These are phyloP conservation scores for Epinephelus lanceolatus DNA, from an alignment of 2,113 vertebrate genomes.

Conservation along the genomic window DNA sequence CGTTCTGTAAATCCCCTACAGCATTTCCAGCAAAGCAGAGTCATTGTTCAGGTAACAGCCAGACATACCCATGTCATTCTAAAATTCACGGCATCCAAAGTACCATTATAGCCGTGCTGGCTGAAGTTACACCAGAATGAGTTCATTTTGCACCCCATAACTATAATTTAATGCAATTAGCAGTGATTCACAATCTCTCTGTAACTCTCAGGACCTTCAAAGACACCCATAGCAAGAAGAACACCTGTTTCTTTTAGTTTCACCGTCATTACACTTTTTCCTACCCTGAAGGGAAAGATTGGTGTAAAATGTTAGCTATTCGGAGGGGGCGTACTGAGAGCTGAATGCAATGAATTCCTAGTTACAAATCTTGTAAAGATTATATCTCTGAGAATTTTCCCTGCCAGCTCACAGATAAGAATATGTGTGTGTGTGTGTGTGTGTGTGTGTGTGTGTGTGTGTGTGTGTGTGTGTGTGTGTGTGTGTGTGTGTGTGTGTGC, in stretches of 20 bases:
- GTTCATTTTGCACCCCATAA: constrained; percentile 56
- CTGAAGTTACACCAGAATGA: constrained; percentile 39
- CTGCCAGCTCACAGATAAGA: constrained; percentile 31
- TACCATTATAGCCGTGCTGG: neutral
- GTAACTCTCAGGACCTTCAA: constrained; percentile 62
- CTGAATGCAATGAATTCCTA: constrained; percentile 73
- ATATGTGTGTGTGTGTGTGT: constrained; percentile 12
- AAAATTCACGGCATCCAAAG: constrained; percentile 35
- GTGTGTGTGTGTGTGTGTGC: neutral
- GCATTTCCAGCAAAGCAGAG: constrained; percentile 53
- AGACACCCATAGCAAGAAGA: constrained; percentile 51
- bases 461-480: constrained; percentile 9
- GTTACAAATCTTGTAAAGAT: constrained; percentile 74
- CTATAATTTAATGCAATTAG: constrained; percentile 76
- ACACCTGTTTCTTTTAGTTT: constrained; percentile 81
- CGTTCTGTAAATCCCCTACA: constrained; percentile 49
- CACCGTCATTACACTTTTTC: constrained; percentile 68
- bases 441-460: constrained; percentile 5
- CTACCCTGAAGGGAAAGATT: constrained; percentile 64
- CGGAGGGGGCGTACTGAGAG: constrained; percentile 54
- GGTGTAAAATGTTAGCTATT: constrained; percentile 76
- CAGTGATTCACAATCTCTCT: constrained; percentile 67
- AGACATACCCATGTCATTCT: constrained; percentile 55
- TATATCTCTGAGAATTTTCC: constrained; percentile 49
- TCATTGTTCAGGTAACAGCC: constrained; percentile 44